Evolutionary conservation across 2,888 invertebrate genomes (phyloP), one percentile per base, ranked within the genome.

Genomic region (Pterostichus madidus): DNA sequence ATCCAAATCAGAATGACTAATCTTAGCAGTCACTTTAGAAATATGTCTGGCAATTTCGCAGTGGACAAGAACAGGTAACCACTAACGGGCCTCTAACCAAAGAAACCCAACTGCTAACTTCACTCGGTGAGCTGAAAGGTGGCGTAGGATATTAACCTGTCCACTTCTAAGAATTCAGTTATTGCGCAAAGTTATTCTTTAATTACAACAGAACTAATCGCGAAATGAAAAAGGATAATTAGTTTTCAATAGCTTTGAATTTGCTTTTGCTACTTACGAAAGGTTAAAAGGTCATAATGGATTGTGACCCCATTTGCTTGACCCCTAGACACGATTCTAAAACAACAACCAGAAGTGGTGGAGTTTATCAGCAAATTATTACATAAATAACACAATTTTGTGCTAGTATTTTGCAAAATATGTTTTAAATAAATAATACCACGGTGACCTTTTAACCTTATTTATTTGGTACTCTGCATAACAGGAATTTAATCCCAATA

Each of bases 161-260:
- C 44, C 46, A 17, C n/a, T 71, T 71, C 68, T 6, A 5, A 17
- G 68, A 71, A 71, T 56, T 56, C 13, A 8, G 17, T 11, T 59
- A 64, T 71, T 44, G 39, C 68, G 44, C 17, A 44, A 56, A 64
- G 32, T 13, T 13, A 46, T 46, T 56, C 17, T 56, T 64, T 71
- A 71, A 71, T 71, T 71, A 17, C 68, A 10, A 44, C 7, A 10
- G 15, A 71, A 71, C 68, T 11, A 71, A 71, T 71, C 68, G 44
- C n/a, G 32, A 71, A 71, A 71, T 71, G 44, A 64, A 32, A 24
- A 24, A 31, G 31, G 61, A 44, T 44, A 71, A 71, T 71, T 71
- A 71, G 44, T 71, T 71, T 71, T 17, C 68, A 71, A 71, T 71
- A 44, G 68, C 17, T 17, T 71, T 68, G 44, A n/a, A 44, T 35